phyloP scores from a whole-genome alignment of 2,113 vertebrate genomes.

The Campylorhamphus procurvoides region DNA sequence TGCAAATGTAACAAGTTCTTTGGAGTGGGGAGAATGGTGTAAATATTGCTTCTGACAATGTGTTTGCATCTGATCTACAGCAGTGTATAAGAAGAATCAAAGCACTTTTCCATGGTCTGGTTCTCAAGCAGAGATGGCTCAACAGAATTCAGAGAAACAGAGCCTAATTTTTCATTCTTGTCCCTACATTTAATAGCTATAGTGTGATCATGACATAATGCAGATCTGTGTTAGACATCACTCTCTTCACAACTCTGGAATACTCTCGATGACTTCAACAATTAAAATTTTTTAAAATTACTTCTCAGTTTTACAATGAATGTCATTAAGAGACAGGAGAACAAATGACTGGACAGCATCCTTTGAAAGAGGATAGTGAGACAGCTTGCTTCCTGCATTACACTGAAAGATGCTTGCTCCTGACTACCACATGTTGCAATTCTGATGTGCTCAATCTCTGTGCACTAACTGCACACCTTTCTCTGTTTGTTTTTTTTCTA shows the following conservation, averaged over 20 bases:
- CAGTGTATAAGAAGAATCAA: neutral
- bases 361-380: neutral
- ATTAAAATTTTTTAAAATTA: neutral
- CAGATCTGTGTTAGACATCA: neutral
- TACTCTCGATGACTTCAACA: neutral
- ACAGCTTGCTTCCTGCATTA: neutral
- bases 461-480: neutral
- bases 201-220: neutral
- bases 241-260: neutral
- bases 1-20: neutral
- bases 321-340: neutral
- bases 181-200: neutral
- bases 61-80: neutral
- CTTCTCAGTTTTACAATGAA: neutral
- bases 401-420: neutral
- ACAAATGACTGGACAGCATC: neutral
- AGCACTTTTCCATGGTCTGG: neutral
- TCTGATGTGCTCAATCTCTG: neutral
- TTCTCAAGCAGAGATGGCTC: fast-evolving
- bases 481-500: neutral
- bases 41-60: neutral
- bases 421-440: neutral
- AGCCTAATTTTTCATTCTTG: neutral
- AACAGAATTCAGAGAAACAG: neutral
- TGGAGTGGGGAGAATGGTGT: neutral